Evolutionary conservation across 2,888 invertebrate species (phyloP).

Genomic region (Dichetophora obliterata): DNA sequence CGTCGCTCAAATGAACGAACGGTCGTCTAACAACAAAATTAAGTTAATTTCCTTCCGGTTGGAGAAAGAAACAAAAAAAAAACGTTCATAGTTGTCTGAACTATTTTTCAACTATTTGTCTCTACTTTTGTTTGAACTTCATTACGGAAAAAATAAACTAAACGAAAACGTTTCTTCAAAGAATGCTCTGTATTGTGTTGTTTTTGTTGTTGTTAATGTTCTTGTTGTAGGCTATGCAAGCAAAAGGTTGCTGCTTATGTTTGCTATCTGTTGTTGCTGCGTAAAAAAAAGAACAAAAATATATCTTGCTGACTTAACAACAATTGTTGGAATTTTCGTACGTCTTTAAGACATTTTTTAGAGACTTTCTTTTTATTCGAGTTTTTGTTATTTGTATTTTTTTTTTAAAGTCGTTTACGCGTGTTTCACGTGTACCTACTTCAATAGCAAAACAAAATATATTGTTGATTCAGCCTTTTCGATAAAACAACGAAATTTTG

Average conservation of each 20-base stretch:
- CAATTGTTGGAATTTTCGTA: background rate
- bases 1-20: no score
- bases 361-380: no score
- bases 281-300: no score
- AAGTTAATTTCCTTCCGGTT: slow-evolving; percentile 11
- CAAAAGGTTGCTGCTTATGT: background rate
- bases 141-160: background rate
- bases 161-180: background rate
- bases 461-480: slow-evolving; percentile 18
- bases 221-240: background rate
- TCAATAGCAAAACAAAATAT: background rate
- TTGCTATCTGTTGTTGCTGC: background rate
- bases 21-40: background rate
- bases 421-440: background rate
- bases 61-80: background rate
- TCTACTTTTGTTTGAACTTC: background rate
- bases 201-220: background rate
- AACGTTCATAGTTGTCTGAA: background rate
- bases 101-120: background rate
- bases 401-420: background rate
- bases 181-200: background rate
- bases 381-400: background rate
- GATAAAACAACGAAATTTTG: background rate
- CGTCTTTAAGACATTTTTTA: background rate
- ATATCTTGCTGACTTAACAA: slow-evolving; percentile 2